Evolutionary conservation across 1,140 invertebrate genomes (phyloP).

Genomic region (Drosophila littoralis): DNA sequence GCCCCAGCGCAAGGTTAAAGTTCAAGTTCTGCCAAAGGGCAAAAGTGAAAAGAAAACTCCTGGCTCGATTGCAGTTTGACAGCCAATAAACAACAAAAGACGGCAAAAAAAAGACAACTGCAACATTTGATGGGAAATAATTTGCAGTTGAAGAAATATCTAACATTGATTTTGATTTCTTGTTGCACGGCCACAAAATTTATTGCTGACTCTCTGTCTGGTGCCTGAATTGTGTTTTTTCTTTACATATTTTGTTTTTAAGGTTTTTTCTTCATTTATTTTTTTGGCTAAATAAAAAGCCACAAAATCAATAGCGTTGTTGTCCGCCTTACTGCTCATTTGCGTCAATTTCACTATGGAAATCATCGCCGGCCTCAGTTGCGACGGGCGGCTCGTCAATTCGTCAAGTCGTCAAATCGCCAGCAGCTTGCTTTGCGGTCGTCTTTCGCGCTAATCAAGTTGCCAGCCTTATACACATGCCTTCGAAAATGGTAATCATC

Average conservation of each 20-base stretch:
- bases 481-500: conserved; percentile 67
- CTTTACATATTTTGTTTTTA: conserved; percentile 15
- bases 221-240: conserved; percentile 22
- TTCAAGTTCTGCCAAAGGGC: conserved; percentile 74
- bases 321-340: conserved; percentile 59
- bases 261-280: conserved; percentile 27
- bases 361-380: conserved; percentile 46
- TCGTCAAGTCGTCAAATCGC: conserved; percentile 32
- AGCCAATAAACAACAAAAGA: conserved; percentile 10
- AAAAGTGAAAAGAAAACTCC: conserved; percentile 41
- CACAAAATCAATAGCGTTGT: conserved; percentile 62
- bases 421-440: conserved; percentile 22
- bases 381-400: conserved; percentile 24
- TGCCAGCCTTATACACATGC: conserved; percentile 37
- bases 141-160: conserved; percentile 41
- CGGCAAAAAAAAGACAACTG: background rate
- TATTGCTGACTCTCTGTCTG: conserved; percentile 31
- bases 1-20: conserved; percentile 50
- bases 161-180: conserved; percentile 19
- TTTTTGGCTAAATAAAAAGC: conserved; percentile 51
- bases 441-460: conserved; percentile 69
- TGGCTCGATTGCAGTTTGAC: conserved; percentile 25
- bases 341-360: conserved; percentile 69
- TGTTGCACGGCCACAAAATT: conserved; percentile 31
- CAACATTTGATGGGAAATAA: conserved; percentile 61